Evolutionary conservation across 2,797 vertebrate genomes (phyloP).

Genomic region (Karalla daura): DNA sequence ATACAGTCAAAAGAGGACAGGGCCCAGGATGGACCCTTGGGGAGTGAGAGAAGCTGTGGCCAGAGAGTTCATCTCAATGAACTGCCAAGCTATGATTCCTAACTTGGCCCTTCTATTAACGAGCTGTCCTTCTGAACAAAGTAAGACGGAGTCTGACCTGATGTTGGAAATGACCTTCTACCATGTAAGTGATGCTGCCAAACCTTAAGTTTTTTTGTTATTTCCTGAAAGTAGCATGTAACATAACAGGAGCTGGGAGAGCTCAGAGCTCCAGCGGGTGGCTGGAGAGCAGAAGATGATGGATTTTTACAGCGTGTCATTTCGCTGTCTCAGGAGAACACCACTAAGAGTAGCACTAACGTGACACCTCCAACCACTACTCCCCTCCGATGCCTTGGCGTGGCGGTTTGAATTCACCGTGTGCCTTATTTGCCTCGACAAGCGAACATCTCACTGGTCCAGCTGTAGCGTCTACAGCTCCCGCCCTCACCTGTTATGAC

Average conservation of each 20-base stretch:
- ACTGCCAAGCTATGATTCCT: no score
- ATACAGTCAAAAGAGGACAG: no score
- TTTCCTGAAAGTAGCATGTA: conserved; percentile 1
- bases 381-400: conserved; percentile 25
- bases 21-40: no score
- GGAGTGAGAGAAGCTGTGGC: no score
- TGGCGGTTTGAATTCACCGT: conserved; percentile 32
- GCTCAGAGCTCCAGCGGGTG: background rate
- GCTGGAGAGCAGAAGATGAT: background rate
- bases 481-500: conserved; percentile 12
- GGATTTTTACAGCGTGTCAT: background rate
- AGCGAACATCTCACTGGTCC: background rate
- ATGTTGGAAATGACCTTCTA: background rate
- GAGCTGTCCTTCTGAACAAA: background rate
- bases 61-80: no score
- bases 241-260: no score
- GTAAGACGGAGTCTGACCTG: background rate
- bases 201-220: conserved; percentile 25
- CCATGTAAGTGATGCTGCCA: background rate
- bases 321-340: conserved; percentile 21
- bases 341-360: conserved; percentile 8
- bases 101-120: background rate
- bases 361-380: conserved; percentile 11
- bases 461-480: background rate
- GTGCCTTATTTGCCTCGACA: conserved; percentile 61